A percentile compares a stretch with the other conserved stretches of the same genome.
Conservation (phyloP, 2,797 vertebrate species). For the Yasuhikotakia modesta region DNA sequence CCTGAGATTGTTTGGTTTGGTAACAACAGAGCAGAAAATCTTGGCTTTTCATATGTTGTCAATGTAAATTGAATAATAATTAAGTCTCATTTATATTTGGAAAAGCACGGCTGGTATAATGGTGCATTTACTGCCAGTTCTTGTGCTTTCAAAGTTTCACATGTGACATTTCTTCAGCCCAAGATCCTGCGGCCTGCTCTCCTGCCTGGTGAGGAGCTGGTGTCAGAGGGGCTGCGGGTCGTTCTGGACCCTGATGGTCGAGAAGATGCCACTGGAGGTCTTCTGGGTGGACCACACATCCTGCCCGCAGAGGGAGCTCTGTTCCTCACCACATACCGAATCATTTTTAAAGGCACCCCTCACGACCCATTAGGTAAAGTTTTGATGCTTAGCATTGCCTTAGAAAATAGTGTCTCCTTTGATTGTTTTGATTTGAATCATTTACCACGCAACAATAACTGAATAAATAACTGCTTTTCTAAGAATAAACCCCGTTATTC, state of each 20-base stretch:
- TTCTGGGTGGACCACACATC: conserved; percentile 94
- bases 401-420: background rate
- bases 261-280: conserved; percentile 93
- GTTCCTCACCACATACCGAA: conserved; percentile 95
- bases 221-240: conserved; percentile 93
- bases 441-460: too few relatives aligned
- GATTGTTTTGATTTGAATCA: too few relatives aligned
- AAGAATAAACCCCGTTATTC: too few relatives aligned
- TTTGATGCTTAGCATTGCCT: background rate
- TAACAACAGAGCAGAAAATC: conserved; percentile 13
- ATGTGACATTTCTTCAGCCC: conserved; percentile 74
- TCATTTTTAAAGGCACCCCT: conserved; percentile 96
- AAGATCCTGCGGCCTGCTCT: conserved; percentile 93
- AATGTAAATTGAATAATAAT: conserved; percentile 3
- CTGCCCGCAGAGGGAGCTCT: conserved; percentile 97
- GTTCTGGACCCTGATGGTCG: conserved; percentile 93
- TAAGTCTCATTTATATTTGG: background rate
- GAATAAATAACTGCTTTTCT: too few relatives aligned
- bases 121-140: background rate
- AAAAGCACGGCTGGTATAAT: background rate
- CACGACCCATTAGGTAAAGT: conserved; percentile 91
- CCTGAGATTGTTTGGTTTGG: background rate
- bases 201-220: conserved; percentile 93
- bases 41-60: conserved; percentile 9
- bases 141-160: background rate